Percentiles rank a stretch among this genome's conserved stretches.
Conservation (phyloP, 1,140 invertebrate species). For the Lordiphosa clarofinis region DNA sequence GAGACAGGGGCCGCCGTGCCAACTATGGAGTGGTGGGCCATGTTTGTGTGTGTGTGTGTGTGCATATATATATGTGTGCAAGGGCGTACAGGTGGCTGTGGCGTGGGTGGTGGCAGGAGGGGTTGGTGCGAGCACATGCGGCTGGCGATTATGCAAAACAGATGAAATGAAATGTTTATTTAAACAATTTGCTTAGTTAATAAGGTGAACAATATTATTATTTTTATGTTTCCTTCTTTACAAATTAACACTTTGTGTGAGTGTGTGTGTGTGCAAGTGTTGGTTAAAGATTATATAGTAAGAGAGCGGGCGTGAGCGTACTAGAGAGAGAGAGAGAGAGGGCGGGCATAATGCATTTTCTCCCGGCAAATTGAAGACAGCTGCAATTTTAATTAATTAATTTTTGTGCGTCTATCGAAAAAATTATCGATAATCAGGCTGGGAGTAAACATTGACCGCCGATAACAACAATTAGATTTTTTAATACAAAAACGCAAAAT, state of each 20-base stretch:
- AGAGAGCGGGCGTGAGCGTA: neutral
- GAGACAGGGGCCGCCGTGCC: slow-evolving; percentile 11
- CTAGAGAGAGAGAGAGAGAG: slow-evolving; percentile 2
- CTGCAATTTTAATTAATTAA: slow-evolving; percentile 1
- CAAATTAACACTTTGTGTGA: slow-evolving; percentile 6
- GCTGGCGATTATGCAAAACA: slow-evolving; percentile 66
- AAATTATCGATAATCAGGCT: slow-evolving; percentile 3
- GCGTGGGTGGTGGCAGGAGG: slow-evolving; percentile 36
- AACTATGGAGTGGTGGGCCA: slow-evolving; percentile 23
- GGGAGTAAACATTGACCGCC: neutral
- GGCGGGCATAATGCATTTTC: slow-evolving; percentile 3
- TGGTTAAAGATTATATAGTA: slow-evolving; percentile 2
- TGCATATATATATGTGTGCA: slow-evolving; percentile 43
- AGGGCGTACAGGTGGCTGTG: slow-evolving; percentile 73
- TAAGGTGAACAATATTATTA: too few relatives aligned
- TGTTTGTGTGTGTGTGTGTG: slow-evolving; percentile 1
- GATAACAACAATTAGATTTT: too few relatives aligned
- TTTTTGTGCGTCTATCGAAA: neutral
- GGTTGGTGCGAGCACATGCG: slow-evolving; percentile 44
- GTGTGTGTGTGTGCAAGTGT: neutral
- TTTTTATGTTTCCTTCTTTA: slow-evolving; percentile 3
- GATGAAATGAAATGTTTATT: slow-evolving; percentile 16
- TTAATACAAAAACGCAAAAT: too few relatives aligned
- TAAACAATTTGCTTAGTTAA: slow-evolving; percentile 17
- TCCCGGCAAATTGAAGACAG: slow-evolving; percentile 9